Percentiles rank a stretch among this genome's conserved stretches.
Conservation (phyloP, 1,140 invertebrate genomes). For the Drosophila novamexicana region DNA sequence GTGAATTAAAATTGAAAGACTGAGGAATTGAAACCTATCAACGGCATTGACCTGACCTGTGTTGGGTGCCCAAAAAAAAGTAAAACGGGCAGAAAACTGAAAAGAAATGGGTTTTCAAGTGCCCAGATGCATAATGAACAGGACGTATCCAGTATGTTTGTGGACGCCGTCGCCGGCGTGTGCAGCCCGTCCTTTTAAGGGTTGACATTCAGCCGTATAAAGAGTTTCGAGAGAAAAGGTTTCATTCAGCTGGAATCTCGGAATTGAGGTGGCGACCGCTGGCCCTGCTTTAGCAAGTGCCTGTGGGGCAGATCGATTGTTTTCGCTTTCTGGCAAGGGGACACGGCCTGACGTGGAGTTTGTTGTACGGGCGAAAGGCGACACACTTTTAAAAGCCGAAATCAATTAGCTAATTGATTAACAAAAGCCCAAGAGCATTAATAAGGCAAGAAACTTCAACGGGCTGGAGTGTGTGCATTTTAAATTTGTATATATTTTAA, state of each 20-base stretch:
- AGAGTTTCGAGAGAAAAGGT: constrained; percentile 39
- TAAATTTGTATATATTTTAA: no score
- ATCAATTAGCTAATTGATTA: constrained; percentile 81
- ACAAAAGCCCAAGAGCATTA: constrained; percentile 53
- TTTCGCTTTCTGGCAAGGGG: constrained; percentile 18
- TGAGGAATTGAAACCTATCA: constrained; percentile 47
- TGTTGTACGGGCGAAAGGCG: constrained; percentile 41
- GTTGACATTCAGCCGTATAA: constrained; percentile 74
- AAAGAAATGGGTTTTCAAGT: constrained; percentile 78
- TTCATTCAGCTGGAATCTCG: constrained; percentile 47
- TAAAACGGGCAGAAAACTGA: constrained; percentile 32
- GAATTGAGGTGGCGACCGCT: constrained; percentile 70
- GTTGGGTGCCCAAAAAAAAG: constrained; percentile 48
- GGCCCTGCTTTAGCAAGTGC: constrained; percentile 58
- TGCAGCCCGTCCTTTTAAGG: constrained; percentile 63
- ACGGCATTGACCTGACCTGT: constrained; percentile 22
- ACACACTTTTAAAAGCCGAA: constrained; percentile 75
- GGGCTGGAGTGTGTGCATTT: not conserved
- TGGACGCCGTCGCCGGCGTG: constrained; percentile 49
- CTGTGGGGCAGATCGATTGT: constrained; percentile 56
- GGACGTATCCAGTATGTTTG: constrained; percentile 42
- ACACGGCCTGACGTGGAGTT: constrained; percentile 6
- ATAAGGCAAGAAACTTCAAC: not conserved
- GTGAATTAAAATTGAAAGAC: constrained; percentile 40
- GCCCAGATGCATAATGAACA: constrained; percentile 73